A percentile compares a stretch with the other conserved stretches of the same genome.
These are phyloP conservation scores for Mus caroli DNA, from an alignment of 2,797 vertebrate genomes.

Conservation along the genomic window DNA sequence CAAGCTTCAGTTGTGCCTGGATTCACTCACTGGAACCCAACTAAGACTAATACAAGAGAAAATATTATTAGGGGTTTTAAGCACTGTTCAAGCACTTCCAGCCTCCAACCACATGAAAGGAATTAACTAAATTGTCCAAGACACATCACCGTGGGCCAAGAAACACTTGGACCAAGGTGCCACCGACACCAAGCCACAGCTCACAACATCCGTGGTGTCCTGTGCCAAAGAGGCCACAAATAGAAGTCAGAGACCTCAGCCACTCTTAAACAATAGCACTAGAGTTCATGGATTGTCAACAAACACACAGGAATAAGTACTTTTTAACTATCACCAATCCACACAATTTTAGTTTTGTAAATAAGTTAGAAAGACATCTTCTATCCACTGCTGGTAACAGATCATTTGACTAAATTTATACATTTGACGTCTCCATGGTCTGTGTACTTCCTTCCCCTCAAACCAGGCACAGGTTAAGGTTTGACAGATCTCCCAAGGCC, in stretches of 20 bases:
- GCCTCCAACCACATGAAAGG: conserved; percentile 33
- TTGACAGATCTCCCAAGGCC: conserved; percentile 21
- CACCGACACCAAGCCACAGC: conserved; percentile 21
- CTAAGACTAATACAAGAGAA: conserved; percentile 12
- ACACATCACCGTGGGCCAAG: conserved; percentile 37
- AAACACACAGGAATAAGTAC: not conserved
- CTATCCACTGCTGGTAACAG: not conserved
- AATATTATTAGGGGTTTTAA: not conserved
- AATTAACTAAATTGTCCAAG: conserved; percentile 33
- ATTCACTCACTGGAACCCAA: conserved; percentile 4
- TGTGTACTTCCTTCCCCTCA: not conserved
- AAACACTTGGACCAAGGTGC: conserved; percentile 15
- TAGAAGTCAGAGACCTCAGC: conserved; percentile 23
- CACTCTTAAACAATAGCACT: not conserved
- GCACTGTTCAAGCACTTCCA: not conserved
- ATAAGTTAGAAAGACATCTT: not conserved
- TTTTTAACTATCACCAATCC: not conserved
- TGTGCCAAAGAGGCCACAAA: not conserved
- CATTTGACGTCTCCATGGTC: not conserved
- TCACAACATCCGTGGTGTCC: not conserved
- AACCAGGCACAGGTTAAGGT: conserved; percentile 28
- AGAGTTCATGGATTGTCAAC: not conserved
- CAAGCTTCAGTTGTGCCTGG: not conserved
- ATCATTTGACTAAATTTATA: not conserved
- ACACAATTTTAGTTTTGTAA: conserved; percentile 27